phyloP scores from a whole-genome alignment of 2,797 vertebrate genomes.

The Microtus obscurus region DNA sequence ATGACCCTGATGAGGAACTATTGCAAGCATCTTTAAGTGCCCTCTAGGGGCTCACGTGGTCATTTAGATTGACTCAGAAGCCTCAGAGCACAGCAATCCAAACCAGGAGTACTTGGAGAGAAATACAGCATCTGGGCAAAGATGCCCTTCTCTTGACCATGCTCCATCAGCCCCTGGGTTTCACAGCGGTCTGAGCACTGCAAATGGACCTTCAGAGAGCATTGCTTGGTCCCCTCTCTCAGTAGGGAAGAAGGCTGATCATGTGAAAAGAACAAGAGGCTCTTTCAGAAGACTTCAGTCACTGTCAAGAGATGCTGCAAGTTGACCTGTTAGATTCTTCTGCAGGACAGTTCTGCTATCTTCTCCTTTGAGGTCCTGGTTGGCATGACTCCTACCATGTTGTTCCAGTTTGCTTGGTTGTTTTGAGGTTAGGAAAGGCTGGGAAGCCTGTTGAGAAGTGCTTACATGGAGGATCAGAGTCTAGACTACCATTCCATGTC shows the following conservation, averaged over 20 bases:
- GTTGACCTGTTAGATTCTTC: background rate
- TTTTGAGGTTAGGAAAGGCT: slow-evolving; percentile 55
- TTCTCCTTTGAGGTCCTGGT: slow-evolving; percentile 24
- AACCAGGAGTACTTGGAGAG: background rate
- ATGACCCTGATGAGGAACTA: slow-evolving; percentile 30
- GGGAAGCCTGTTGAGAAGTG: slow-evolving; percentile 34
- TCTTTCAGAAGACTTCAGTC: slow-evolving; percentile 5
- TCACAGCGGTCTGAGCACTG: background rate
- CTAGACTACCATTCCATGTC: slow-evolving; percentile 45
- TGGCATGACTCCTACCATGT: slow-evolving; percentile 8
- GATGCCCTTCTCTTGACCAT: background rate
- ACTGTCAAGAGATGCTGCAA: background rate
- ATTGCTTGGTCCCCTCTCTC: background rate
- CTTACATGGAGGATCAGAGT: slow-evolving; percentile 48
- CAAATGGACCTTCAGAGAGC: background rate
- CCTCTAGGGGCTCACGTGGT: background rate
- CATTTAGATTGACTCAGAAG: background rate
- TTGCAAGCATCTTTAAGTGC: slow-evolving; percentile 40
- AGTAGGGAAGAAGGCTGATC: background rate
- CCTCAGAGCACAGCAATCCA: background rate
- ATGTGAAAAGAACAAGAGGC: background rate
- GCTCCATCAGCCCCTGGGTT: background rate
- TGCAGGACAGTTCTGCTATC: background rate
- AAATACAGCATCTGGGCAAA: slow-evolving; percentile 18
- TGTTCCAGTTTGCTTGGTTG: slow-evolving; percentile 18